These are phyloP conservation scores for Hypsibius dujardini DNA, from an alignment of 1,140 invertebrate genomes.

Conservation along the genomic window DNA sequence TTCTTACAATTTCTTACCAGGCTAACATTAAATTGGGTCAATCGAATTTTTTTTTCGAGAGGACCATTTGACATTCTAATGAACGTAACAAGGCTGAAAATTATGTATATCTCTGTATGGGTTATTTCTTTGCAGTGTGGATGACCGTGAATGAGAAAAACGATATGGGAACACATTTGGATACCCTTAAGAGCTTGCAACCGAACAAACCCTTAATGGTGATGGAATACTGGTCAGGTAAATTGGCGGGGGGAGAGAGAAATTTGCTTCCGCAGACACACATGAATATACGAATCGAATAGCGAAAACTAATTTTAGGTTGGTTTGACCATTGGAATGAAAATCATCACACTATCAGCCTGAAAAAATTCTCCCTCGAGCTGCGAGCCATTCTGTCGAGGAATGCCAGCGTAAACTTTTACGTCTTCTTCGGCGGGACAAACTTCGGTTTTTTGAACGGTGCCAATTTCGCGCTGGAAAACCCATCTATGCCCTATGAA, in stretches of 20 bases:
- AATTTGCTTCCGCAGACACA: neutral
- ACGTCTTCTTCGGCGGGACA: slow-evolving; percentile 54
- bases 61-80: too few species aligned
- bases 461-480: slow-evolving; percentile 34
- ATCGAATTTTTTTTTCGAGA: too few species aligned
- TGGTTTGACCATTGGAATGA: slow-evolving; percentile 46
- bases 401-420: slow-evolving; percentile 45
- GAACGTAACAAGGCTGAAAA: too few species aligned
- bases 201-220: slow-evolving; percentile 41
- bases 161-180: slow-evolving; percentile 30
- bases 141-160: slow-evolving; percentile 41
- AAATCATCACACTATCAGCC: slow-evolving; percentile 23
- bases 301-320: slow-evolving; percentile 25
- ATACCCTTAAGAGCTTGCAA: slow-evolving; percentile 34
- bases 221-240: slow-evolving; percentile 42
- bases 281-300: neutral
- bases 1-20: neutral
- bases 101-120: too few species aligned
- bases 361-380: slow-evolving; percentile 27
- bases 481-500: neutral
- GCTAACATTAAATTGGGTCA: neutral
- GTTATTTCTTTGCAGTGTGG: slow-evolving; percentile 26
- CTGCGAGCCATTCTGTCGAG: slow-evolving; percentile 33
- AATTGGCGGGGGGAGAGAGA: too few species aligned
- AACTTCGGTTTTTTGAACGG: slow-evolving; percentile 51